A percentile compares a stretch with the other conserved stretches of the same genome.
phyloP scores from a whole-genome alignment of 2,888 invertebrate genomes.

The Hofmannophila pseudospretella region DNA sequence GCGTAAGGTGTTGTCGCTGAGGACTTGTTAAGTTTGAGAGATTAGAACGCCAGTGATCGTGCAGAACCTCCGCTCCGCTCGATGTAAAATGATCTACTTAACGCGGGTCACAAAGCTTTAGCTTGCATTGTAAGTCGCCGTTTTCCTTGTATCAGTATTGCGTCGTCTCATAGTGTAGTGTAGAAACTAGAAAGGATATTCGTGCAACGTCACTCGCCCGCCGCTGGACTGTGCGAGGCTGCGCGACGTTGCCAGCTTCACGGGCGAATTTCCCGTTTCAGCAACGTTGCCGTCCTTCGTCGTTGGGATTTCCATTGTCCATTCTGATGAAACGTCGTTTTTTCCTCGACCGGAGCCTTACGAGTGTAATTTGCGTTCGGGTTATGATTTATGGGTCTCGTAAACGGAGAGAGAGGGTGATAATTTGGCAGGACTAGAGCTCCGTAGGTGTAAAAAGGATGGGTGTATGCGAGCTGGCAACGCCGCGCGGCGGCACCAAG shows the following conservation, averaged over 20 bases:
- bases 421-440: conserved; percentile 27
- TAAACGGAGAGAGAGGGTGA: conserved; percentile 36
- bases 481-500: conserved; percentile 58
- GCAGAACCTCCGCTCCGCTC: conserved; percentile 53
- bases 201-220: conserved; percentile 69
- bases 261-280: conserved; percentile 62
- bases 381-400: conserved; percentile 30
- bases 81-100: conserved; percentile 29
- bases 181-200: conserved; percentile 74
- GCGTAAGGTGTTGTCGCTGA: conserved; percentile 65
- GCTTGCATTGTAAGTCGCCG: conserved; percentile 61
- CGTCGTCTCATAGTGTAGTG: conserved; percentile 67
- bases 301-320: conserved; percentile 57
- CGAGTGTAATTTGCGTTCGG: conserved; percentile 40
- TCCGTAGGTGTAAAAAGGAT: conserved; percentile 48
- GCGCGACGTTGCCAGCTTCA: conserved; percentile 69
- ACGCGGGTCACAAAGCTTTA: conserved; percentile 50
- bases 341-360: conserved; percentile 29
- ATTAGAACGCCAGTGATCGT: conserved; percentile 55
- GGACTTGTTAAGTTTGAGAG: conserved; percentile 66
- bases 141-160: conserved; percentile 73
- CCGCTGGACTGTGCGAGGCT: conserved; percentile 47
- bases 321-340: conserved; percentile 27
- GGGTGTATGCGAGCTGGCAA: conserved; percentile 58
- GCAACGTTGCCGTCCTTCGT: conserved; percentile 58